These are phyloP conservation scores for Eupithecia pulchellata DNA, from an alignment of 2,888 invertebrate species.

Conservation along the genomic window DNA sequence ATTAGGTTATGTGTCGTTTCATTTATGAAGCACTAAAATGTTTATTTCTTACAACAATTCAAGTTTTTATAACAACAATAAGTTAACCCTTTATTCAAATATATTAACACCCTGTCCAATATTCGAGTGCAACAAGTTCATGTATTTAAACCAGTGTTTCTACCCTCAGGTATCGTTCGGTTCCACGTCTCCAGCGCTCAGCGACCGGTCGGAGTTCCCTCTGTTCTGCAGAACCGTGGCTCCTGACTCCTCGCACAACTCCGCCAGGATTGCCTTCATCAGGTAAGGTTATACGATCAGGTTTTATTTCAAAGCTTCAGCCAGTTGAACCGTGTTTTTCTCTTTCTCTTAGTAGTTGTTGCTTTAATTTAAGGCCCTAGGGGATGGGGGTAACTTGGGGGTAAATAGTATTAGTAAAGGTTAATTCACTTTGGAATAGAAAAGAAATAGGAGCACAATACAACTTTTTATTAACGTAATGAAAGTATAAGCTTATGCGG, in stretches of 20 bases:
- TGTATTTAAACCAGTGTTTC: background rate
- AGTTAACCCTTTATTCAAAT: background rate
- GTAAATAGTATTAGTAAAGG: too few species aligned
- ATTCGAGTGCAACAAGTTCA: background rate
- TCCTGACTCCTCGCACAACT: constrained; percentile 95
- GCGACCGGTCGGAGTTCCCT: constrained; percentile 95
- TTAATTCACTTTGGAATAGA: too few species aligned
- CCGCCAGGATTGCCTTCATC: constrained; percentile 93
- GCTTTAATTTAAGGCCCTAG: too few species aligned
- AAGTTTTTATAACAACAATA: too few species aligned
- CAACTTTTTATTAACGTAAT: too few species aligned
- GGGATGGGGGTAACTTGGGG: too few species aligned
- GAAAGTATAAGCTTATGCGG: too few species aligned
- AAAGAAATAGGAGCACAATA: too few species aligned
- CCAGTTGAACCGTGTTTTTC: background rate
- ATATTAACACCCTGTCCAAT: background rate
- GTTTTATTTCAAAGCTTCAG: background rate
- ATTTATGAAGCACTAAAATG: too few species aligned
- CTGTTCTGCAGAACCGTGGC: constrained; percentile 95
- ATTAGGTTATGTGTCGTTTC: too few species aligned
- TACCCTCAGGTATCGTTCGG: constrained; percentile 93
- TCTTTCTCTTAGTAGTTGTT: too few species aligned
- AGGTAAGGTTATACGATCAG: constrained; percentile 65
- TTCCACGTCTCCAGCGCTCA: constrained; percentile 94
- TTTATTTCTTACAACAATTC: too few species aligned